A percentile compares a stretch with the other conserved stretches of the same genome.
These are phyloP conservation scores for Cantharis lateralis DNA, from an alignment of 2,888 invertebrate species.

Conservation along the genomic window DNA sequence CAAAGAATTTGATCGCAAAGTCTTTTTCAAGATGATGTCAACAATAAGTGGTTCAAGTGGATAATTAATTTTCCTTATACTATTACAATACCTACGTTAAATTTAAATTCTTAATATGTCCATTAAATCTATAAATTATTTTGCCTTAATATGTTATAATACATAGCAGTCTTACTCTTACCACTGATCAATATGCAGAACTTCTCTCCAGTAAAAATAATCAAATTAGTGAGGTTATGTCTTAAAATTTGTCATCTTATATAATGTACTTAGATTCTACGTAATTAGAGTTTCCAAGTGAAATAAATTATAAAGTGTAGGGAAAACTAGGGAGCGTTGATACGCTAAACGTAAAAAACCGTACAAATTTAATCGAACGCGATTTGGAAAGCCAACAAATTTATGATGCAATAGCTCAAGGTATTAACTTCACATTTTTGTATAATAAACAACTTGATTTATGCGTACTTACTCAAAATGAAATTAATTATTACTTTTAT, in stretches of 20 bases:
- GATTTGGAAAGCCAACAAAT: too few species aligned
- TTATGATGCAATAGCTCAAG: too few species aligned
- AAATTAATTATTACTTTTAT: too few species aligned
- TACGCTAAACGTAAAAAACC: too few species aligned
- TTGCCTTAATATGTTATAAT: not conserved
- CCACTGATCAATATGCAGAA: not conserved
- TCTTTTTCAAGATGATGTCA: conserved; percentile 12
- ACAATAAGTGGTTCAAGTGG: not conserved
- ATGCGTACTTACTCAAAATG: too few species aligned
- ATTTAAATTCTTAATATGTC: not conserved
- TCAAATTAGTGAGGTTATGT: not conserved
- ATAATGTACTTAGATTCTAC: too few species aligned
- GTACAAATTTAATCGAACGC: too few species aligned
- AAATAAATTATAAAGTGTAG: not conserved
- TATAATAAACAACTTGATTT: too few species aligned
- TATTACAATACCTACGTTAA: not conserved
- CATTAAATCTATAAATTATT: not conserved
- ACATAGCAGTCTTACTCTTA: not conserved
- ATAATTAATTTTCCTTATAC: conserved; percentile 11
- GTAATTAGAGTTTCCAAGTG: not conserved
- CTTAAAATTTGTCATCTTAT: not conserved
- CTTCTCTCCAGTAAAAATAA: not conserved
- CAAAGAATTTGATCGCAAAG: conserved; percentile 17
- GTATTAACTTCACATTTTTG: too few species aligned
- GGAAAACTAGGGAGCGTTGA: too few species aligned